Percentiles rank a stretch among this genome's conserved stretches.
phyloP scores from a whole-genome alignment of 1,140 invertebrate genomes.

The Adoxophyes honmai region DNA sequence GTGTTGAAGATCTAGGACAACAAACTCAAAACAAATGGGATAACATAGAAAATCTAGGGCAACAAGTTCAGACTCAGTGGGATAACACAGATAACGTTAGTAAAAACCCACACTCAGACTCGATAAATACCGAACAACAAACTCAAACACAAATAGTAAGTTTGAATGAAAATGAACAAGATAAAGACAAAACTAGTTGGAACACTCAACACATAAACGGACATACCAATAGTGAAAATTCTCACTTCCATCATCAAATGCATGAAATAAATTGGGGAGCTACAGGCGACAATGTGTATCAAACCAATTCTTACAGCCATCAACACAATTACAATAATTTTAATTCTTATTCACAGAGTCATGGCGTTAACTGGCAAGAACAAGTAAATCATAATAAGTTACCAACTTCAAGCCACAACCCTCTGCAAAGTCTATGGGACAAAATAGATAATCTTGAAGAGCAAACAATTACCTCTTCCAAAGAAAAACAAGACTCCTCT shows the following conservation, averaged over 20 bases:
- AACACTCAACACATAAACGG: neutral
- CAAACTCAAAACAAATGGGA: slow-evolving; percentile 25
- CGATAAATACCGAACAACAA: slow-evolving; percentile 28
- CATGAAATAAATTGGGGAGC: neutral
- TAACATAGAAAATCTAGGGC: slow-evolving; percentile 26
- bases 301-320: slow-evolving; percentile 1
- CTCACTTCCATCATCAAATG: neutral
- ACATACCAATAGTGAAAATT: neutral
- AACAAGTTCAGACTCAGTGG: slow-evolving; percentile 32
- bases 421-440: slow-evolving; percentile 19
- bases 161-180: neutral
- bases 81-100: slow-evolving; percentile 34
- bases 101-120: slow-evolving; percentile 28
- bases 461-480: neutral
- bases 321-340: slow-evolving; percentile 22
- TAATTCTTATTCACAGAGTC: slow-evolving; percentile 5
- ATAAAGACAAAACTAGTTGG: neutral
- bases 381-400: slow-evolving; percentile 18
- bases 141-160: slow-evolving; percentile 11
- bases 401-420: slow-evolving; percentile 16
- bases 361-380: neutral
- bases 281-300: neutral
- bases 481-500: neutral
- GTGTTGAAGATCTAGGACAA: slow-evolving; percentile 35
- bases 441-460: slow-evolving; percentile 21